Base-by-base conservation (phyloP, 2,797 vertebrate genomes). In the Amblyopsis hoosieri region DNA sequence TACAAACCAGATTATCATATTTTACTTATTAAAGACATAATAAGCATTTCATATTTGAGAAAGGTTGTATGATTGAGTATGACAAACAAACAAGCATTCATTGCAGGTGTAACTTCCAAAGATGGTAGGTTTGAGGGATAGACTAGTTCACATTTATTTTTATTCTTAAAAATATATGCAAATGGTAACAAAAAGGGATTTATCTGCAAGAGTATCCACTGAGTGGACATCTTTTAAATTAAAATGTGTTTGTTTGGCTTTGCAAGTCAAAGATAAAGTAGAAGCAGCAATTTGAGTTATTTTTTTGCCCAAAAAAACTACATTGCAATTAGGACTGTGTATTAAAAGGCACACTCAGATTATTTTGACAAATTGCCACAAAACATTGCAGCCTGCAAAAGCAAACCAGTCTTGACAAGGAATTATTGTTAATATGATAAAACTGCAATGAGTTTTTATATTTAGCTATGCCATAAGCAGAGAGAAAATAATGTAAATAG, bases 141-240 rank as follows among this genome's bases (percentile, higher is more conserved):
- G 9, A 82, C 83, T 89, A 89, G 85, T 86, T 83, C 83, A 60
- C 76, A 19, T 69, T 69, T 77, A 77, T 70, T 73, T 67, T 51
- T 71, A 50, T 48, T 82, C 63, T 70, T 72, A 62, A 79, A 83
- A 69, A 81, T 85, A 42, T 2, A 42, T 7, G 9, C 7, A 42
- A 42, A 42, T 42, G 37, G 37, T 8, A 42, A 9, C 37, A 9
- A 42, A 8, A 42, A 42, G 37, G 37, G 7, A 42, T 42, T 8
- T 42, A 7, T 42, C 37, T 29, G 62, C 75, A 83, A 76, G 74
- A 79, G 84, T 37, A 73, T 68, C 69, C 60, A 66, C 64, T 73
- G 69, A 57, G 67, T 54, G 67, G 62, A 42, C 37, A 42, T 2
- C 7, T 42, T 8, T 9, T 42, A 42, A 42, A 42, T 42, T 42